Evolutionary conservation across 2,797 vertebrate genomes (phyloP), one percentile per base, ranked within the genome.

Genomic region (Moxostoma hubbsi): DNA sequence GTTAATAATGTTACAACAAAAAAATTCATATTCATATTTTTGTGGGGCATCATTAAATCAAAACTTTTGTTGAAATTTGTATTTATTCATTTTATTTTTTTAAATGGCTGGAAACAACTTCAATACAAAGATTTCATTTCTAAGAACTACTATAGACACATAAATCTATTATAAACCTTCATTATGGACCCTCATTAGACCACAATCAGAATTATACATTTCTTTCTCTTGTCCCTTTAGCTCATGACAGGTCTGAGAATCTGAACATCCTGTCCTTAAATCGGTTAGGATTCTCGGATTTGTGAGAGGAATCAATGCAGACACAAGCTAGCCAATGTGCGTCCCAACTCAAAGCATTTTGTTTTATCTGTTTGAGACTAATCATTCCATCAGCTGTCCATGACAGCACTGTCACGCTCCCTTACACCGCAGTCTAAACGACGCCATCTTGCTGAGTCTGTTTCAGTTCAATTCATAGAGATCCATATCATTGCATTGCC

Each of bases 351-450:
- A 8, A 63, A 9, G 13, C n/a, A 6, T n/a, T 12, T 46, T 80
- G 47, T 66, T 80, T 85, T 85, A 80, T 79, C 82, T 86, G 86
- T 85, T 86, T 85, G 80, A 77, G 15, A 66, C 59, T 87, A 83
- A 90, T 89, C 86, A 87, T 79, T 55, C 13, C 57, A 86, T 85
- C 87, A 80, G 75, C 76, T 86, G 84, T 82, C 16, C 69, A 18
- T 73, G 74, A 81, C 77, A 73, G 18, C 46, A 53, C 71, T 55
- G 84, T 86, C 76, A 79, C 62, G 85, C 85, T 85, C 83, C 75
- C 50, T 83, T 79, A 85, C 81, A 51, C 55, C 1, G 8, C 77
- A 85, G 82, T 83, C 85, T 80, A 87, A 88, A 88, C 85, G 61
- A 49, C 61, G n/a, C 58, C 49, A 24, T 84, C 86, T 75, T 90